These are phyloP conservation scores for Icerya purchasi DNA, from an alignment of 2,888 invertebrate genomes.

Conservation along the genomic window DNA sequence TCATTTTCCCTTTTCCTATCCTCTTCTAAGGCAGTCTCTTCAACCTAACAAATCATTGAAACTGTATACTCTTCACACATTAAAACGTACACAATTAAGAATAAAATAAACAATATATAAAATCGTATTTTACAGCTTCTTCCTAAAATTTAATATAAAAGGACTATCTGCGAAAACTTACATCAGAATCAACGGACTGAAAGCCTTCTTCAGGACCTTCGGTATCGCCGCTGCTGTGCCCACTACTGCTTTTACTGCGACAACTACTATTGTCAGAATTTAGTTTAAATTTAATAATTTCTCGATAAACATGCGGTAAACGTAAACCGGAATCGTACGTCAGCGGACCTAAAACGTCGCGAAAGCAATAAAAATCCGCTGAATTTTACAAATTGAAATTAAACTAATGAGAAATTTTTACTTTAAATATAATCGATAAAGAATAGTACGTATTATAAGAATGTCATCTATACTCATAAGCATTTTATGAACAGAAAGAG, in stretches of 20 bases:
- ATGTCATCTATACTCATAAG: too few relatives aligned
- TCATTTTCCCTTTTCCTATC: slow-evolving; percentile 23
- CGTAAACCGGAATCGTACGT: slow-evolving; percentile 69
- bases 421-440: too few relatives aligned
- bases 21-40: slow-evolving; percentile 6
- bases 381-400: too few relatives aligned
- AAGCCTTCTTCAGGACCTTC: slow-evolving; percentile 35
- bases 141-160: not conserved
- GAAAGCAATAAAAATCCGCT: too few relatives aligned
- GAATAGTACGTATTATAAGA: too few relatives aligned
- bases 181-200: slow-evolving; percentile 20
- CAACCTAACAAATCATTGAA: slow-evolving; percentile 3
- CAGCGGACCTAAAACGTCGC: slow-evolving; percentile 41
- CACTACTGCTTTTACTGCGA: slow-evolving; percentile 24
- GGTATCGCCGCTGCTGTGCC: slow-evolving; percentile 30
- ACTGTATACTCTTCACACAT: too few relatives aligned
- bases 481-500: too few relatives aligned
- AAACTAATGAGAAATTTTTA: too few relatives aligned
- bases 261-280: slow-evolving; percentile 34
- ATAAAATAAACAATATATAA: not conserved
- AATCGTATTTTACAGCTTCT: not conserved
- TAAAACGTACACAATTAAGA: not conserved
- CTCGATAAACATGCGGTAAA: slow-evolving; percentile 60
- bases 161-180: slow-evolving; percentile 9
- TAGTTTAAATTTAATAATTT: slow-evolving; percentile 18